Conservation (phyloP, 2,797 vertebrate genomes). For the Nyctalus aviator region DNA sequence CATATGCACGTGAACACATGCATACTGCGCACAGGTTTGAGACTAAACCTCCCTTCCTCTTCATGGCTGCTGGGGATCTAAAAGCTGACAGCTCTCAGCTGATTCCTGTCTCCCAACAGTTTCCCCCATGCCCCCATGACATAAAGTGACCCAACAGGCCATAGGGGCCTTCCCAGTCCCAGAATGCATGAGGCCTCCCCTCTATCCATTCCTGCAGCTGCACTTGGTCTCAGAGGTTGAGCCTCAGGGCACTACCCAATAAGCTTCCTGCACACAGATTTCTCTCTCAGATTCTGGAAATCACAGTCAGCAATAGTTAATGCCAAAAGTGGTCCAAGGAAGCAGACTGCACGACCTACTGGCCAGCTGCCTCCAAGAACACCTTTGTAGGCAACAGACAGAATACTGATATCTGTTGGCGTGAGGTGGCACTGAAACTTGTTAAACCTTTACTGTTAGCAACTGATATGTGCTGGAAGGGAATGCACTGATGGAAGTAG, state of each 20-base stretch:
- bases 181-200: background rate
- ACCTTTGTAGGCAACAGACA: background rate
- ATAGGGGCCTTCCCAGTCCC: background rate
- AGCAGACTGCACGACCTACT: background rate
- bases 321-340: background rate
- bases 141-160: background rate
- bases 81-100: background rate
- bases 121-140: no score
- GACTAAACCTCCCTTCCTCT: fast-evolving
- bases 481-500: background rate
- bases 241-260: background rate
- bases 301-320: background rate
- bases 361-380: background rate
- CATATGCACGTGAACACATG: fast-evolving
- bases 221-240: background rate
- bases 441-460: background rate
- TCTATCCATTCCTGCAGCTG: background rate
- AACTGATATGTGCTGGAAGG: background rate
- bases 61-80: background rate
- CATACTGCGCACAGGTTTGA: background rate
- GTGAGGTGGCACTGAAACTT: background rate
- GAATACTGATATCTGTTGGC: background rate
- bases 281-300: background rate
- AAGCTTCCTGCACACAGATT: background rate
- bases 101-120: background rate